Evolutionary conservation across 1,140 invertebrate species (phyloP), one percentile per base, ranked within the genome.

Genomic region (Heliconius nattereri): DNA sequence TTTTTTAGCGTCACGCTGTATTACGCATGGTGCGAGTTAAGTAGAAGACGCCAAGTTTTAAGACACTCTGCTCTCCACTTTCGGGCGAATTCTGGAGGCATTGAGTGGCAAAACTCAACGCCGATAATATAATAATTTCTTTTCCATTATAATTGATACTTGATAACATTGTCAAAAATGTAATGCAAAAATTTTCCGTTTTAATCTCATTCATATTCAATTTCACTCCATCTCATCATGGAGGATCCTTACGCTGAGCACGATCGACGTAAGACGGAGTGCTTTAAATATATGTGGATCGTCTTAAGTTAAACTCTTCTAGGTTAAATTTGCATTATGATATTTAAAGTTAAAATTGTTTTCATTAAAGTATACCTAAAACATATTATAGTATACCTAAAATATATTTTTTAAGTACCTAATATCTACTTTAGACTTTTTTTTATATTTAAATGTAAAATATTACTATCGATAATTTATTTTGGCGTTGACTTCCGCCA

Each of bases 191-290:
- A 13, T 70, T 45, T 70, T 75, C 37, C 45, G n/a, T 32, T 57
- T 66, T 70, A 75, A 75, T 71, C 78, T 74, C 73, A 78, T 78
- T 70, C 60, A 78, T 78, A 78, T 66, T 73, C 49, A 73, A 73
- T 73, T 45, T 76, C 76, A 29, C 23, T 66, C 29, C 60, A 29
- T 26, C 60, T 66, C 26, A 66, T 26, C 9, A 66, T 66, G 60
- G 26, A 66, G 60, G 23, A 66, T 66, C 60, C 60, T 66, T 66
- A 66, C 26, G 60, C 60, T 66, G 60, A 66, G 60, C 60, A 66
- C 60, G 60, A 66, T 66, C 60, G 60, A 66, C 60, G 60, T 66
- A 66, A 29, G 60, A 66, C 26, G 26, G 6, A 66, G 60, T 66
- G 60, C 60, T 66, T 66, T 66, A 66, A 66, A 66, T 66, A 66